Evolutionary conservation across 2,888 invertebrate species (phyloP).

Genomic region (Machimus atricapillus): DNA sequence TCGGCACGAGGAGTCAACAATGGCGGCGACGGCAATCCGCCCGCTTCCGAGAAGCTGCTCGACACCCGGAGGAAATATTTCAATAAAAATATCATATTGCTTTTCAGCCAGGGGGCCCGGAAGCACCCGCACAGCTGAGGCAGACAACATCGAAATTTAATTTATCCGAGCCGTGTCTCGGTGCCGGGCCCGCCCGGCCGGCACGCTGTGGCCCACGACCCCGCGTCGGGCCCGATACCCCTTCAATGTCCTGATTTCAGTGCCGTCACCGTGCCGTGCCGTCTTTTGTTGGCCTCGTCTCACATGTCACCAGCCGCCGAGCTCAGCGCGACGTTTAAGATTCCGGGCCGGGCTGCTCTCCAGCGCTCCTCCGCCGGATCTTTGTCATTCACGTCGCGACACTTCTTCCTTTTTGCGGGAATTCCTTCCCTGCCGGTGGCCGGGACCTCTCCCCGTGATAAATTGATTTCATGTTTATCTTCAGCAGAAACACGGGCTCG

Average conservation of each 20-base stretch:
- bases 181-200: neutral
- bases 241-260: constrained; percentile 30
- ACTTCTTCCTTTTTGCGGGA: neutral
- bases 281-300: constrained; percentile 18
- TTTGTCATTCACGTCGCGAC: constrained; percentile 33
- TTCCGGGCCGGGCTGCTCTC: neutral
- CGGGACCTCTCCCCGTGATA: constrained; percentile 36
- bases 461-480: constrained; percentile 47
- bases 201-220: neutral
- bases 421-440: neutral
- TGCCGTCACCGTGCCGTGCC: neutral
- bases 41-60: neutral
- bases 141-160: constrained; percentile 22
- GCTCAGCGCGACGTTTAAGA: constrained; percentile 29
- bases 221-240: neutral
- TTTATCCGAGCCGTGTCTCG: neutral
- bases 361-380: neutral
- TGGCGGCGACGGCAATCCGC: neutral
- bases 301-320: neutral
- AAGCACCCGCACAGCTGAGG: neutral
- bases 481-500: constrained; percentile 31
- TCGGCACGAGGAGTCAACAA: neutral
- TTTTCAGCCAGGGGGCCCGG: neutral
- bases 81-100: constrained; percentile 39
- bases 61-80: constrained; percentile 10